Base-by-base conservation (phyloP, 2,113 vertebrate genomes). In the Electrona antarctica region DNA sequence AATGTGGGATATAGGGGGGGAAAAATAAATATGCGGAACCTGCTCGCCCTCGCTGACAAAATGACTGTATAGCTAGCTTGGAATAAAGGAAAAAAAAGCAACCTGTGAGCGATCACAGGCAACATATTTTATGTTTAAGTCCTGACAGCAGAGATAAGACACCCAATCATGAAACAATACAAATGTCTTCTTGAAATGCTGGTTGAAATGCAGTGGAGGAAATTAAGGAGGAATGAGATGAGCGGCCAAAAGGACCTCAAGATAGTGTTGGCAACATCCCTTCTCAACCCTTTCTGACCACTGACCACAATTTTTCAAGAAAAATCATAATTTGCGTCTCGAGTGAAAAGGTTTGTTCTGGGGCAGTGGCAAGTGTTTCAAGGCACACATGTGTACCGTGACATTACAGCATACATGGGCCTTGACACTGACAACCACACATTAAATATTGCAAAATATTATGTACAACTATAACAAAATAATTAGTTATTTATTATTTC, bases 71-170 rank as follows among this genome's bases (percentile, higher is more conserved):
- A 85, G 81, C 69, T 80, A 77, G 77, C 33, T 3, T 41, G 33
- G 78, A 87, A 86, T 80, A 83, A 87, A 86, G 87, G 86, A 86
- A 87, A 83, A 86, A 85, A 88, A 86, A 72, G 73, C 81, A 87
- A 88, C 72, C 81, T 80, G 82, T 60, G 65, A 88, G 77, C 81
- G 83, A 89, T 90, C 84, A 85, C 76, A 63, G 74, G 69, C 78
- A 58, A 77, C 87, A 81, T 29, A 54, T 84, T 83, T 89, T 86
- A 85, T 82, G 88, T 90, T 80, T 86, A 81, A 85, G 86, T 86
- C 85, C 79, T 88, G 87, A 91, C 84, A 86, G 84, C 33, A 52
- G 82, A 74, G 89, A 91, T 89, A 91, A 90, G 82, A 85, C 8
- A 59, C 67, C n/a, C 66, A 84, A 83, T 85, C 81, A 73, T 87